Evolutionary conservation across 1,140 invertebrate genomes (phyloP), one percentile per base, ranked within the genome.

Genomic region (Drosophila asahinai): DNA sequence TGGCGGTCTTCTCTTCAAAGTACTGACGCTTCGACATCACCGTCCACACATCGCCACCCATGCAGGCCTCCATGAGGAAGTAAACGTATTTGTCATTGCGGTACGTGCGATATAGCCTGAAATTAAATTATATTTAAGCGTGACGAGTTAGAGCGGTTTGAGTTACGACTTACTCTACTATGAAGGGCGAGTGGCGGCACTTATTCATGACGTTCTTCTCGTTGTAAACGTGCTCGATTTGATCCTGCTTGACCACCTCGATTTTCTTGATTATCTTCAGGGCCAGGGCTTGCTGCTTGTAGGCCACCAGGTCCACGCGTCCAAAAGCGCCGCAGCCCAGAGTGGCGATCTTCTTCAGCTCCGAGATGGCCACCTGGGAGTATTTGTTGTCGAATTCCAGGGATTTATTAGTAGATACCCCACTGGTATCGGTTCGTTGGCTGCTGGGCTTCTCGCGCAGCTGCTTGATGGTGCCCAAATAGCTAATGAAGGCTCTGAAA

Each of bases 1-100:
- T 95, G 1, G 97, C 95, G 0, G 96, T 96, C 38, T 94, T 94
- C 77, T 99, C 98, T 78, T 98, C 96, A 93, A 99, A 99, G 84
- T 95, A 95, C 33, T 97, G 95, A 65, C 96, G 95, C 81, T 96
- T 95, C 65, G 96, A 95, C 30, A 99, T 94, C 17, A 99, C 96
- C 11, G 98, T 99, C 98, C 98, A 99, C 11, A 99, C 95, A 93
- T 99, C 99, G 15, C 99, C 99, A 7, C 99, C 99, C 45, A 99
- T 95, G 93, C 98, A 99, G 1, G 97, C 96, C 94, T 99, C 99
- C 96, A 99, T 97, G 42, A 99, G 93, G 94, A 99, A 99, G 93
- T 99, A 99, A 7, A 99, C 95, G 93, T 98, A 99, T 92, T 99
- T 99, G 52, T 94, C 95, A 93, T 99, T 98, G 92, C 98, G 97